phyloP scores from a whole-genome alignment of 2,888 invertebrate genomes.

The Amblyjoppa fuscipennis region DNA sequence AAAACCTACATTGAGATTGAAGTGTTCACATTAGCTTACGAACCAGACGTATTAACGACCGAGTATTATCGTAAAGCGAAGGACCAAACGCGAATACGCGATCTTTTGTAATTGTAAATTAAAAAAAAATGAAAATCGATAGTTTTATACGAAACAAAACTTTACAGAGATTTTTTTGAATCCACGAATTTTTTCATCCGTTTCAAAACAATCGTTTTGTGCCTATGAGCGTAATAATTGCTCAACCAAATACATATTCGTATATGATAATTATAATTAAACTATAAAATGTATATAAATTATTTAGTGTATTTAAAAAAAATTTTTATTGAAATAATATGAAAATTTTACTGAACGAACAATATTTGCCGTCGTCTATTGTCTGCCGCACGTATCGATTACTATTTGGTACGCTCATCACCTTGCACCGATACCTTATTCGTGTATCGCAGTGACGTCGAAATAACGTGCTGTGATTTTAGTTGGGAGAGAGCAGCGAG shows the following conservation, averaged over 20 bases:
- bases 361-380: not conserved
- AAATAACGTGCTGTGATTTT: not conserved
- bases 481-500: not conserved
- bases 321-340: constrained; percentile 50
- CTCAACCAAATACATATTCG: constrained; percentile 50
- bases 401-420: constrained; percentile 7
- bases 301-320: constrained; percentile 45
- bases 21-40: not conserved
- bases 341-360: constrained; percentile 33
- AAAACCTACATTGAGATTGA: constrained; percentile 31
- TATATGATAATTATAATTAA: constrained; percentile 17
- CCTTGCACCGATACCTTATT: not conserved
- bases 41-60: constrained; percentile 32
- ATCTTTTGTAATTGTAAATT: constrained; percentile 20
- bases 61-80: constrained; percentile 36
- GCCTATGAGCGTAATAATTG: constrained; percentile 47
- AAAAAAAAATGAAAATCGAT: constrained; percentile 1
- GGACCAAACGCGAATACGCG: constrained; percentile 34
- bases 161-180: constrained; percentile 1
- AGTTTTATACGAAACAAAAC: constrained; percentile 31
- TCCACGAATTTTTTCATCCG: constrained; percentile 5
- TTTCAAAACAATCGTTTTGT: constrained; percentile 28
- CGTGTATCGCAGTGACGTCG: not conserved
- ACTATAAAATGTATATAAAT: constrained; percentile 31
- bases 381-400: not conserved